Base-by-base conservation (phyloP, 2,797 vertebrate species). In the Lacerta agilis region DNA sequence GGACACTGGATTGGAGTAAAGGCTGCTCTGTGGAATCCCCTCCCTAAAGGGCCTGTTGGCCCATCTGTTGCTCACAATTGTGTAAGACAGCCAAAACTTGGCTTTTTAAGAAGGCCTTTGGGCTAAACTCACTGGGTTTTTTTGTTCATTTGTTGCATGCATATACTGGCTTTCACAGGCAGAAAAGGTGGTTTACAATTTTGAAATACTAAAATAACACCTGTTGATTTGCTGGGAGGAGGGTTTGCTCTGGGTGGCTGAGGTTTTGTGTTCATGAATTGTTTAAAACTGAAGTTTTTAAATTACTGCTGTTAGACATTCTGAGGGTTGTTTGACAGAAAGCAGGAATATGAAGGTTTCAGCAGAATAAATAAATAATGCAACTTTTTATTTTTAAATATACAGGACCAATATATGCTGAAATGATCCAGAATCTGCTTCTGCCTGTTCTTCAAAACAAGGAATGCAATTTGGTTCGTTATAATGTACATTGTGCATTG, bases 401-500 rank as follows among this genome's bases (percentile, higher is more conserved):
- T 90, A 10, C 95, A 99, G 99, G 99, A 93, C 98, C 98, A 55
- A 98, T 99, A 90, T 99, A 99, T 93, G 98, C 98, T 67, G 99
- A 99, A 97, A 99, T 99, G 99, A 99, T 99, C 88, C 98, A 99
- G 96, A 99, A 99, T 94, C 96, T 99, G 94, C 97, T 99, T 95
- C 97, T 97, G 85, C 99, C 99, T 79, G 98, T 99, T 92, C 98
- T 99, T 83, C 98, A 99, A 96, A 99, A 98, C 95, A 98, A 98
- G 96, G 98, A 98, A 96, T 99, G 99, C 95, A 99, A 98, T 94
- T 97, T 99, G 92, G 98, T 99, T 96, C 98, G 99, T 92, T 99
- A 98, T 36, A 98, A 99, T 90, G 98, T 99, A 89, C 99, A 99
- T 95, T 99, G 99, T 43, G 98, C 98, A 23, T 97, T 99, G 94